Evolutionary conservation across 2,797 vertebrate genomes (phyloP), one percentile per base, ranked within the genome.

Genomic region (Ataeniobius toweri): DNA sequence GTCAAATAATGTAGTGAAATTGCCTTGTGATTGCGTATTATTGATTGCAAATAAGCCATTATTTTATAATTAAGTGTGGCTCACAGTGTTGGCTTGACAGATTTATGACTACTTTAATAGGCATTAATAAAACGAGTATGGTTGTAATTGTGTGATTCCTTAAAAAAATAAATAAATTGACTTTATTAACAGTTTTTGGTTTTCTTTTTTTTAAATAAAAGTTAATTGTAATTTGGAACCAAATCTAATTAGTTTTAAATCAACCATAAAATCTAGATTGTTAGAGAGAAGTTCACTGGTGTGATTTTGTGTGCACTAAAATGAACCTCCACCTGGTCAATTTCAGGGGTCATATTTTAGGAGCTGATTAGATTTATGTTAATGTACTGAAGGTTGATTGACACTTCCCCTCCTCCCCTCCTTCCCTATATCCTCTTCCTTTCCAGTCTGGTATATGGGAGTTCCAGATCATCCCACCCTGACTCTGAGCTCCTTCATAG

Each of bases 401-500:
- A 86, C 82, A 80, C 74, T 75, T 82, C 58, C 77, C 74, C 67
- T 68, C 56, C 69, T 44, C 31, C 50, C 65, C 22, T 80, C 76
- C 69, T 67, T 70, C 55, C 73, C 58, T 44, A 48, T 41, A 75
- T 77, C 65, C 53, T 65, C 80, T 73, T 79, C 68, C 79, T 74
- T 80, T 48, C 5, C 80, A 98, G 97, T 95, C 96, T 98, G 95
- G 97, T 98, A 81, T 98, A 98, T 80, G 97, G 97, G 91, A 97
- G 96, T 94, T 97, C 97, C 94, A 96, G 97, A 95, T 97, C 96
- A 91, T 97, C 97, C 81, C 97, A 97, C 93, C 97, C 97, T 71
- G 97, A 98, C 85, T 97, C 97, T 39, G 97, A 98, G 94, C 97
- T 98, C 91, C 97, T 98, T 88, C 97, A 98, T 91, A 93, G 97